Evolutionary conservation across 2,797 vertebrate genomes (phyloP).

Genomic region (Malurus leucopterus): DNA sequence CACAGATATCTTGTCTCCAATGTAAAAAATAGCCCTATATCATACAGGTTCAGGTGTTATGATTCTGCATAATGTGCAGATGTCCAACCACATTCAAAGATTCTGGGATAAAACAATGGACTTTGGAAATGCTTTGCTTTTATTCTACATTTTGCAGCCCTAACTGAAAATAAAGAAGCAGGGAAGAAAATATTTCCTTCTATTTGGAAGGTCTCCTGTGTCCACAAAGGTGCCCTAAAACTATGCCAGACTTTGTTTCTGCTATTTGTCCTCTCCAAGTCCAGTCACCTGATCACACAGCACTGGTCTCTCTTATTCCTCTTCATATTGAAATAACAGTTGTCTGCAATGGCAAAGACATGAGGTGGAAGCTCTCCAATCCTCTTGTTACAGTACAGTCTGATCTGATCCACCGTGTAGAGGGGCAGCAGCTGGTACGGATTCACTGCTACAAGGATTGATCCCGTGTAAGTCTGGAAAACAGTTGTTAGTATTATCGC

Average conservation of each 20-base stretch:
- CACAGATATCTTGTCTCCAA: not conserved
- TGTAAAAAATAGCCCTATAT: not conserved
- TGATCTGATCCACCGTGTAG: slow-evolving; percentile 88
- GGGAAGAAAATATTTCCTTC: not conserved
- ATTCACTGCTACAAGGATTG: slow-evolving; percentile 95
- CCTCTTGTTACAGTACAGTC: slow-evolving; percentile 82
- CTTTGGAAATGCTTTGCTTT: not conserved
- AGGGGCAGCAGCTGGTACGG: slow-evolving; percentile 92
- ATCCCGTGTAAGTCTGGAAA: slow-evolving; percentile 91
- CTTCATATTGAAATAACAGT: slow-evolving; percentile 93
- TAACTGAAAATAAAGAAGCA: not conserved
- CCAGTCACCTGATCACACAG: slow-evolving; percentile 90
- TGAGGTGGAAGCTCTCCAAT: slow-evolving; percentile 91
- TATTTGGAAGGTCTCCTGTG: not conserved
- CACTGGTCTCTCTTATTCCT: slow-evolving; percentile 86
- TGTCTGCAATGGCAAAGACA: slow-evolving; percentile 92
- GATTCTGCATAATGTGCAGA: not conserved
- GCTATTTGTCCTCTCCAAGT: not conserved
- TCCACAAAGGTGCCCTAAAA: not conserved
- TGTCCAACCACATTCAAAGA: not conserved
- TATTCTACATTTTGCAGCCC: not conserved
- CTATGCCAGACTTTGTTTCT: not conserved
- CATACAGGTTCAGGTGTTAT: not conserved
- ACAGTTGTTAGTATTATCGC: not conserved
- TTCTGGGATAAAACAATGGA: not conserved